phyloP scores from a whole-genome alignment of 92 coral and sea anemone species.

The Parazoanthus swiftii region DNA sequence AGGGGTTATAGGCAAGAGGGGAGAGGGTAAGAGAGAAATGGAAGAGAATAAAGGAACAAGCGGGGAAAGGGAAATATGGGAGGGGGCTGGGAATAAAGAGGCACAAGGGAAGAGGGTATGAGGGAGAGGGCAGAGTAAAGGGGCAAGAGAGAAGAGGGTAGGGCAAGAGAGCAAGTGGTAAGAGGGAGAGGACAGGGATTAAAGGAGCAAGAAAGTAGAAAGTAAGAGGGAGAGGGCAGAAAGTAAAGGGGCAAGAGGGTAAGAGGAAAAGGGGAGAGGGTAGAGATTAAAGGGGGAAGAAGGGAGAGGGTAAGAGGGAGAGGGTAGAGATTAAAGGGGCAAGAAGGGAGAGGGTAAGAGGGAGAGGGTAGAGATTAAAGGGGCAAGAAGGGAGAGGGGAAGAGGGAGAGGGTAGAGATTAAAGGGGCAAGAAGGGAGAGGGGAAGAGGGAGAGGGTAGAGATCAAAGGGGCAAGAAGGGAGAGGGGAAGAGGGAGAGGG shows the following conservation, averaged over 20 bases:
- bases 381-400: too few species aligned
- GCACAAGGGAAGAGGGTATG: neutral
- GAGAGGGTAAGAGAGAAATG: neutral
- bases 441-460: neutral
- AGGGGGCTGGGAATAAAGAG: neutral
- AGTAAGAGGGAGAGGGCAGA: neutral
- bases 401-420: neutral
- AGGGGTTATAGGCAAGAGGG: neutral
- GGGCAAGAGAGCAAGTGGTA: neutral
- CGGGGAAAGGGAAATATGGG: neutral
- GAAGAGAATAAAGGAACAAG: neutral
- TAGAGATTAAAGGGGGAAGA: neutral
- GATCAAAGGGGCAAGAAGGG: neutral
- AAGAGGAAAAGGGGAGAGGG: neutral
- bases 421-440: neutral
- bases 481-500: neutral
- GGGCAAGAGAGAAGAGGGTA: neutral
- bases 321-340: too few species aligned
- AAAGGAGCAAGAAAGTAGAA: neutral
- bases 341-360: neutral
- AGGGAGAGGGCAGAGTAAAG: too few species aligned
- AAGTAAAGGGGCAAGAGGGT: neutral
- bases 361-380: neutral
- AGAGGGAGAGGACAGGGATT: neutral
- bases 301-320: neutral